Base-by-base conservation (phyloP, 2,888 invertebrate species). In the Phragmatobia fuliginosa region DNA sequence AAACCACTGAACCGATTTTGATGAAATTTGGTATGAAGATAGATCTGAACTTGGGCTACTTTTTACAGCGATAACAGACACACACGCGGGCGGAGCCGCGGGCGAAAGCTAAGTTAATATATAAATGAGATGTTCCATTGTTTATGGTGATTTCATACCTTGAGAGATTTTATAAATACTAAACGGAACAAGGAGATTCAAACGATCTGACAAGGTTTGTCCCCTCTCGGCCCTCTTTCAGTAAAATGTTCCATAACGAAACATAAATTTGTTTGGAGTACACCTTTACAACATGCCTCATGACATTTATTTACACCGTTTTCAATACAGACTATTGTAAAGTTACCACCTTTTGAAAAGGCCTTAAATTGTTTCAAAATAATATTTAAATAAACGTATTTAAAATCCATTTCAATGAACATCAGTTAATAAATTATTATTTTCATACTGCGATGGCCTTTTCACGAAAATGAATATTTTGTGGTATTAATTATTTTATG, bases 301-400 rank as follows among this genome's bases (percentile, higher is more conserved):
- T 68, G 68, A 72, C 61, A 72, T 79, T 75, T 74, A 81, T 79
- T 75, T 75, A 59, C 73, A 70, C 76, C 71, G 79, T 74, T 79
- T 79, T 79, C 73, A 79, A 81, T 81, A 81, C 60, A 72, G 59
- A 28, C 75, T 64, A 75, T 71, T 81, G 65, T 73, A 52, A 70
- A 64, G 56, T 67, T 45, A 67, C 62, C 66, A 61, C 45, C 59
- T 64, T 72, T 67, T 71, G 71, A 64, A 68, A 66, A 62, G 72
- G 63, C 62, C 38, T 71, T 68, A 78, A 74, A 75, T 68, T 70
- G 68, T 77, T 67, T 62, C 66, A 67, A 60, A 65, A 63, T 74
- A 61, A 73, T 75, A 78, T 78, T 79, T 75, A 75, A 79, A 75
- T 70, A 74, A 78, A 79, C 72, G 67, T 71, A 69, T 71, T 78